These are phyloP conservation scores for Syngnathus typhle DNA, from an alignment of 2,113 vertebrate species.

Conservation along the genomic window DNA sequence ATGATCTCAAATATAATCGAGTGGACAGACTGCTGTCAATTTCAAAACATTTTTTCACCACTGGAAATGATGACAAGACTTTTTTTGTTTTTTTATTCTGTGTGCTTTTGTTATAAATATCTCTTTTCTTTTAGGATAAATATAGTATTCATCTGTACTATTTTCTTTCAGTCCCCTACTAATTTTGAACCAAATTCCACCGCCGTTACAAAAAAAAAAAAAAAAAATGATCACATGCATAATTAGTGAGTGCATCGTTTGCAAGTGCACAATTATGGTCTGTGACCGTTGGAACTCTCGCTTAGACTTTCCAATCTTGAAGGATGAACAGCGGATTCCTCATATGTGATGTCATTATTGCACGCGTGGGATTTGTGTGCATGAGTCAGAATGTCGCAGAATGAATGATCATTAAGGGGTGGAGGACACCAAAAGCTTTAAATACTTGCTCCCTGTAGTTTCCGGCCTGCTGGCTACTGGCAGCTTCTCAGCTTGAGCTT, in stretches of 20 bases:
- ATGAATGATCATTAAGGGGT: slow-evolving; percentile 55
- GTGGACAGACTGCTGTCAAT: not conserved
- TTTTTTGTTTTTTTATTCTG: not conserved
- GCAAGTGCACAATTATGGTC: slow-evolving; percentile 7
- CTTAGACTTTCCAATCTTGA: slow-evolving; percentile 22
- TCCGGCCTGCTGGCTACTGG: slow-evolving; percentile 34
- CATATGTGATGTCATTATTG: slow-evolving; percentile 58
- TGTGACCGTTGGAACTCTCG: slow-evolving; percentile 5
- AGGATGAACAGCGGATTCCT: slow-evolving; percentile 35
- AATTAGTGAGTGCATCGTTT: not conserved
- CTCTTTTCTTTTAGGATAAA: not conserved
- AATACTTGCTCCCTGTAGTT: slow-evolving; percentile 11
- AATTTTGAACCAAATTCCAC: not conserved
- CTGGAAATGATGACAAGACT: not conserved
- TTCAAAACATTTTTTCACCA: not conserved
- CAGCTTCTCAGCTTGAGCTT: slow-evolving; percentile 19
- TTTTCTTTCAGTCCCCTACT: slow-evolving; percentile 2
- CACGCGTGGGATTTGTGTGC: slow-evolving; percentile 53
- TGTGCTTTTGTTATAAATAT: not conserved
- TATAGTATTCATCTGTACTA: not conserved
- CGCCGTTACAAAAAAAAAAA: not conserved
- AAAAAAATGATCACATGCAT: not conserved
- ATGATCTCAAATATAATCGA: not conserved
- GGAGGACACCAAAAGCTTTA: slow-evolving; percentile 46
- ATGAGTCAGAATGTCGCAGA: slow-evolving; percentile 51